Evolutionary conservation across 1,140 invertebrate species (phyloP).

Genomic region (Cydia amplana): DNA sequence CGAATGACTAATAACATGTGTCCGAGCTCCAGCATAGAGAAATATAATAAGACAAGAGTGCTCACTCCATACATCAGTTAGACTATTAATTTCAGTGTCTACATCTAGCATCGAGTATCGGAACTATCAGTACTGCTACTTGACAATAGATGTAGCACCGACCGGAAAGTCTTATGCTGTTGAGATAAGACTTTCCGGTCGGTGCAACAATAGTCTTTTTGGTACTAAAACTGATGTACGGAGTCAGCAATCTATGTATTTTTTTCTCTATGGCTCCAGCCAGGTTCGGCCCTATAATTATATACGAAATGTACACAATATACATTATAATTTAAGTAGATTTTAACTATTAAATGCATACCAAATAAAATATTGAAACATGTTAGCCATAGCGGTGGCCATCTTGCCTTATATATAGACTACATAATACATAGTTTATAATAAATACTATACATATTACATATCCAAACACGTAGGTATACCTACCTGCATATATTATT

Average conservation of each 20-base stretch:
- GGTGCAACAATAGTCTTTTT: too few species aligned
- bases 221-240: too few species aligned
- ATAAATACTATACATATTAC: constrained; percentile 36
- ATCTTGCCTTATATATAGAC: constrained; percentile 71
- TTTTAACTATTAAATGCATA: constrained; percentile 61
- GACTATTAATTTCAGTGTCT: too few species aligned
- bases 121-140: too few species aligned
- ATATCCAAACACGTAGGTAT: constrained; percentile 37
- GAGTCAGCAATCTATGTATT: too few species aligned
- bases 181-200: too few species aligned
- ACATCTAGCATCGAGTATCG: too few species aligned
- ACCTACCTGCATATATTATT: constrained; percentile 49
- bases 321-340: constrained; percentile 65
- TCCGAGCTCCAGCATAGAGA: constrained; percentile 40
- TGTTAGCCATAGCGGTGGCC: constrained; percentile 73
- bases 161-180: too few species aligned
- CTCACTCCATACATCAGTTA: too few species aligned
- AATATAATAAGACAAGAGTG: too few species aligned
- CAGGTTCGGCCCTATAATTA: constrained; percentile 53
- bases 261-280: too few species aligned
- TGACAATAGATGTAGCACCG: too few species aligned
- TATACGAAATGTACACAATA: constrained; percentile 69
- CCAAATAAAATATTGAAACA: constrained; percentile 64
- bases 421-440: constrained; percentile 38
- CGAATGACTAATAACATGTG: constrained; percentile 48